phyloP scores from a whole-genome alignment of 2,113 vertebrate genomes.

The Phaethon lepturus region DNA sequence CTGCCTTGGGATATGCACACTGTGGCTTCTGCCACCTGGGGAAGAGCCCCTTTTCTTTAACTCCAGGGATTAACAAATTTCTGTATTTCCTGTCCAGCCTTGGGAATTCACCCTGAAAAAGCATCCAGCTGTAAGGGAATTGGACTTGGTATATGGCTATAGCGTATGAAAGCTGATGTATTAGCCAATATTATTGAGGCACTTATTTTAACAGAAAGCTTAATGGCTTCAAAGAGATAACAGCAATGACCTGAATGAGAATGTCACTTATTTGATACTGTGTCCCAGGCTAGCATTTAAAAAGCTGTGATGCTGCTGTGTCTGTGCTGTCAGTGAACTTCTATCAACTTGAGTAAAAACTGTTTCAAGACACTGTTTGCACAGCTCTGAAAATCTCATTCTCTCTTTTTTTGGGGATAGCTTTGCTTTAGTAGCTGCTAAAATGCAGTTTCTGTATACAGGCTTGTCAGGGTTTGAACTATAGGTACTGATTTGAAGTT shows the following conservation, averaged over 20 bases:
- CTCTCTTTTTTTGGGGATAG: background rate
- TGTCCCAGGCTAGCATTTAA: background rate
- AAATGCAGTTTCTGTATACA: background rate
- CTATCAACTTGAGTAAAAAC: background rate
- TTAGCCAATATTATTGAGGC: background rate
- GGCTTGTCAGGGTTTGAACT: background rate
- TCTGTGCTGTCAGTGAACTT: background rate
- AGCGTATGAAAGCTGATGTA: background rate
- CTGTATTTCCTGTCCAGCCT: background rate
- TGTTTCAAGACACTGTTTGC: background rate
- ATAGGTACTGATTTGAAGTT: background rate
- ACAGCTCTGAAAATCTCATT: background rate
- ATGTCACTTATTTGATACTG: background rate
- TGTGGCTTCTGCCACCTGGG: background rate
- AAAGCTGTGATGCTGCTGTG: background rate
- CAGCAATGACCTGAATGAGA: background rate
- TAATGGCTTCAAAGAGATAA: background rate
- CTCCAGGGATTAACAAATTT: background rate
- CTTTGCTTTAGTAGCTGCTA: background rate
- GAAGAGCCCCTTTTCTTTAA: background rate
- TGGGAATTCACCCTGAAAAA: background rate
- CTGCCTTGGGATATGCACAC: accelerated
- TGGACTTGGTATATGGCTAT: background rate
- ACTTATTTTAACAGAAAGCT: background rate
- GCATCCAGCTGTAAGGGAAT: background rate